phyloP scores from a whole-genome alignment of 2,113 vertebrate genomes.

The Centropus bengalensis region DNA sequence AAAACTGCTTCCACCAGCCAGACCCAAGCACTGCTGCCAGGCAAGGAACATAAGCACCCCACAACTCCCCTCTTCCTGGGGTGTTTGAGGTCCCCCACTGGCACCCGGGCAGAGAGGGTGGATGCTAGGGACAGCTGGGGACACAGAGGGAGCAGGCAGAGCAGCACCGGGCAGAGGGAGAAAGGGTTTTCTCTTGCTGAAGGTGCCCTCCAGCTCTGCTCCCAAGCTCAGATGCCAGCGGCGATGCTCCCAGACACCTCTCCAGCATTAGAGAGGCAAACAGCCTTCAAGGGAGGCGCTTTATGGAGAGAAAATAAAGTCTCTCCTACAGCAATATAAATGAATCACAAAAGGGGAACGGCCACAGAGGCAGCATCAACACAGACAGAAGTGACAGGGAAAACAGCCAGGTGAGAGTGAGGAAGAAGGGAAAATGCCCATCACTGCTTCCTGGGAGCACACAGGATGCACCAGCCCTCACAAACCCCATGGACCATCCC shows the following conservation, averaged over 20 bases:
- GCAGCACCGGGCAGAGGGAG: not conserved
- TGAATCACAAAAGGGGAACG: not conserved
- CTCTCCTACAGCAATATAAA: not conserved
- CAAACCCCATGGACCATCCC: not conserved
- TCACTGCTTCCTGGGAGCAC: rapidly evolving
- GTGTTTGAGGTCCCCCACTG: not conserved
- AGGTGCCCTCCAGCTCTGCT: not conserved
- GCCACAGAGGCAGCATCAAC: not conserved
- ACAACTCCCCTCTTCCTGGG: rapidly evolving
- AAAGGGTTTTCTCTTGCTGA: not conserved
- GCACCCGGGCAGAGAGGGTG: rapidly evolving
- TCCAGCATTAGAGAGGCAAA: not conserved
- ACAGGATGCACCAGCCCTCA: rapidly evolving
- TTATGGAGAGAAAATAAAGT: not conserved
- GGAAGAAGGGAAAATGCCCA: not conserved
- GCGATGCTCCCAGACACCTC: not conserved
- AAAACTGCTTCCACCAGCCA: not conserved
- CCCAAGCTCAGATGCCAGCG: not conserved
- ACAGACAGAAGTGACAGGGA: not conserved
- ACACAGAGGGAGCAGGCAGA: not conserved
- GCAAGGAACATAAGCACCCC: not conserved
- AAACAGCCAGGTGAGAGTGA: rapidly evolving
- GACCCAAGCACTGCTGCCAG: rapidly evolving
- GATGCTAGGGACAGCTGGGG: not conserved
- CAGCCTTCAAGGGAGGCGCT: not conserved